Evolutionary conservation across 2,888 invertebrate species (phyloP), one percentile per base, ranked within the genome.

Genomic region (Bellardia pandia): DNA sequence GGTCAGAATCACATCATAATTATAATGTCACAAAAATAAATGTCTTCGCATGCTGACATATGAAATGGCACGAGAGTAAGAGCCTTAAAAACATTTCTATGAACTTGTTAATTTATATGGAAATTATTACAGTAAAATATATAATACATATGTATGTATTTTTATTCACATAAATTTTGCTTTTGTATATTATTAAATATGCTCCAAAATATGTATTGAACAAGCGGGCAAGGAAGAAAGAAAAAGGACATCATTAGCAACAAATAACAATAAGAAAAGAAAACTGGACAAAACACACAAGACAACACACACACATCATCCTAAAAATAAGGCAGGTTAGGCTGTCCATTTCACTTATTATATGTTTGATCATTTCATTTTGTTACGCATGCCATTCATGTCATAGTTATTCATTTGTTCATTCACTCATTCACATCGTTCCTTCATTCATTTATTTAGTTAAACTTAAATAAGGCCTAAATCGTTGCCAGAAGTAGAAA

Each of bases 1-100:
- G 16, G 14, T 42, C 75, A 72, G 60, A 68, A 84, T 81, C 62
- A 78, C 53, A 68, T 84, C 56, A 58, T 85, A 78, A 85, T 81
- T 81, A 85, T 66, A 74, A 78, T 85, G 81, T 85, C 79, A 79
- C 30, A 75, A 85, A 85, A 79, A 74, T 74, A 68, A 78, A 75
- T 79, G 51, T 62, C 45, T 42, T 68, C 16, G 4, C 4, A 37
- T 60, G 68, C 3, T 75, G 85, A 75, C 74, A 79, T 37, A 42
- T 56, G 16, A 14, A 74, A 56, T 56, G 56, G 23, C 14, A 42
- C 14, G 5, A 16, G 7, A 42, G 14, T 30, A 42, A 23, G 42
- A 42, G 64, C 11, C 14, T 6, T n/a, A 37, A 13, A 62, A 69
- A 33, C 9, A 66, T 66, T 72, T 72, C 72, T 58, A 71, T 64